phyloP scores from a whole-genome alignment of 2,888 invertebrate genomes.

The Syritta pipiens region DNA sequence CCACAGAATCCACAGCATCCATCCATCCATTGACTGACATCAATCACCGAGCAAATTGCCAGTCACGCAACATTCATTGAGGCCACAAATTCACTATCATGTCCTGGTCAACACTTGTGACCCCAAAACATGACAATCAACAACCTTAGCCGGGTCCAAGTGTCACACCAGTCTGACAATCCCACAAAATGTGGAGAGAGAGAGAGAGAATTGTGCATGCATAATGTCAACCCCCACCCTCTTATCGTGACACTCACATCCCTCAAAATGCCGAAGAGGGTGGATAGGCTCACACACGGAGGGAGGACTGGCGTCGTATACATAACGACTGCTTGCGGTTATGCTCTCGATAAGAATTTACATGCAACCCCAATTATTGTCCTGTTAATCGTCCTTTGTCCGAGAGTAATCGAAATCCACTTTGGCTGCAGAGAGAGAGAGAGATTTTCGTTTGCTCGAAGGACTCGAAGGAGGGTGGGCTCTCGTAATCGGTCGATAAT shows the following conservation, averaged over 20 bases:
- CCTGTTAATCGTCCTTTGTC: constrained; percentile 46
- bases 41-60: neutral
- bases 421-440: constrained; percentile 24
- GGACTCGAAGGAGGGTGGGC: neutral
- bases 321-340: constrained; percentile 42
- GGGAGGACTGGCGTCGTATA: neutral
- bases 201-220: constrained; percentile 19
- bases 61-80: constrained; percentile 42
- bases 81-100: constrained; percentile 37
- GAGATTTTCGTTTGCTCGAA: constrained; percentile 3
- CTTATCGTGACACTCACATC: constrained; percentile 28
- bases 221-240: neutral
- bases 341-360: constrained; percentile 50
- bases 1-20: neutral
- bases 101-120: constrained; percentile 36
- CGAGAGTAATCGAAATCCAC: constrained; percentile 52
- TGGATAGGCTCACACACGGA: neutral
- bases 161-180: constrained; percentile 31
- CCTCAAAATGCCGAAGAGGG: constrained; percentile 8
- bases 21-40: neutral
- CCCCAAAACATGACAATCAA: constrained; percentile 44
- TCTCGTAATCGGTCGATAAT: constrained; percentile 39
- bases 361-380: constrained; percentile 58
- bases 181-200: constrained; percentile 18
- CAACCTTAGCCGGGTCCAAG: constrained; percentile 25